Evolutionary conservation across 1,140 invertebrate species (phyloP).

Genomic region (Pseudomyrmex dendroicus): DNA sequence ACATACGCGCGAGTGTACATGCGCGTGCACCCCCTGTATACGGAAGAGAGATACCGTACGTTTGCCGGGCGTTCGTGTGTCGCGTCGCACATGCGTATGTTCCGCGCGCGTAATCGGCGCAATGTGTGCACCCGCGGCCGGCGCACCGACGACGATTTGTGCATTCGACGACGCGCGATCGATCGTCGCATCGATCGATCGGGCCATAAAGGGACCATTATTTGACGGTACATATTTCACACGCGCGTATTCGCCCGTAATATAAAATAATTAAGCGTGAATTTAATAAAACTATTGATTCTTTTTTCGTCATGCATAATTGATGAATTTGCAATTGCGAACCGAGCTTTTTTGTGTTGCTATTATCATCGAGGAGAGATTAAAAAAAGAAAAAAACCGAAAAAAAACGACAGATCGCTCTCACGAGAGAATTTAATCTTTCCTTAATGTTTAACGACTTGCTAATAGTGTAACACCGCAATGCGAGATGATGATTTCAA

Average conservation of each 20-base stretch:
- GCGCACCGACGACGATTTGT: conserved; percentile 31
- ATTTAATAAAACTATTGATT: too few relatives aligned
- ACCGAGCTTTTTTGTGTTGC: too few relatives aligned
- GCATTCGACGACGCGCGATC: conserved; percentile 1
- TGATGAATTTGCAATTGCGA: not conserved
- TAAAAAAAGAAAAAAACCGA: too few relatives aligned
- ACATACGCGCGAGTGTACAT: conserved; percentile 22
- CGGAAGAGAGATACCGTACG: not conserved
- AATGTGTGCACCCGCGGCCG: not conserved
- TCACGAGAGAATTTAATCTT: not conserved
- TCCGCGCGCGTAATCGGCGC: conserved; percentile 26
- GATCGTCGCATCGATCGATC: conserved; percentile 26
- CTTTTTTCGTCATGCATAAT: not conserved
- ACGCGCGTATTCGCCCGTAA: too few relatives aligned
- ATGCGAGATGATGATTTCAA: not conserved
- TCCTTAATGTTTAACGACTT: conserved; percentile 16
- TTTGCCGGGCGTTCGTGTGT: not conserved
- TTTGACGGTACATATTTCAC: not conserved
- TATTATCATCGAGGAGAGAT: too few relatives aligned
- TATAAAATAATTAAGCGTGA: conserved; percentile 2
- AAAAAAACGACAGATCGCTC: too few relatives aligned
- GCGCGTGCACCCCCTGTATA: not conserved
- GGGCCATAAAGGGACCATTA: conserved; percentile 2
- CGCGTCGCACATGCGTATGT: conserved; percentile 20
- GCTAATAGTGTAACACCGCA: not conserved